phyloP scores from a whole-genome alignment of 2,888 invertebrate species.

The Diadegma fenestrale region DNA sequence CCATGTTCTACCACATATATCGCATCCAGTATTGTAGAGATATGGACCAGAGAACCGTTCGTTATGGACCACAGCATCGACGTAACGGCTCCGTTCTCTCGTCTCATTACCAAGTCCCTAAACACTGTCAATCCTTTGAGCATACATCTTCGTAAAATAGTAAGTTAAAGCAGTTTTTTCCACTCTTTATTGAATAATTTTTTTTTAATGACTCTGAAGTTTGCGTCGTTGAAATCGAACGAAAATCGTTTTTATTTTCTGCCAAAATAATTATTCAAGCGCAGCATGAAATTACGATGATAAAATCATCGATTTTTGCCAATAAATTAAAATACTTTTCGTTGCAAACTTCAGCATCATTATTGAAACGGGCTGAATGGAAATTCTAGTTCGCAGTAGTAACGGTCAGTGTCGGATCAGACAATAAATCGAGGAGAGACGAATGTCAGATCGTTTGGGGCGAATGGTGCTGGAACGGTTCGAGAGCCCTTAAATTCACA shows the following conservation, averaged over 20 bases:
- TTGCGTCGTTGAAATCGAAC: too few relatives aligned
- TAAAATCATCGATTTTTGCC: too few relatives aligned
- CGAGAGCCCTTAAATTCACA: conserved; percentile 34
- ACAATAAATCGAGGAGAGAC: background rate
- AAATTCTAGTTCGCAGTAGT: background rate
- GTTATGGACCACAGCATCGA: conserved; percentile 63
- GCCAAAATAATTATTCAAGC: too few relatives aligned
- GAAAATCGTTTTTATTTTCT: too few relatives aligned
- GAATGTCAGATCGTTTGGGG: conserved; percentile 46
- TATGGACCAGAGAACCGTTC: conserved; percentile 45
- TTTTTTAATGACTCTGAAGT: too few relatives aligned
- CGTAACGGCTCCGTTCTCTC: conserved; percentile 49
- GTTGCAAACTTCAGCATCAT: too few relatives aligned
- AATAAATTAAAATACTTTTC: too few relatives aligned
- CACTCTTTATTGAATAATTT: too few relatives aligned
- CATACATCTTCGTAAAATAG: conserved; percentile 16
- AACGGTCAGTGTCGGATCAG: background rate
- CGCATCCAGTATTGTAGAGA: conserved; percentile 36
- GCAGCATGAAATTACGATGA: too few relatives aligned
- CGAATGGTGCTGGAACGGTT: conserved; percentile 43
- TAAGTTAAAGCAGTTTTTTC: too few relatives aligned
- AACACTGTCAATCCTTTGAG: conserved; percentile 38
- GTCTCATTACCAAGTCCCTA: conserved; percentile 63
- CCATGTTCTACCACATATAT: conserved; percentile 37
- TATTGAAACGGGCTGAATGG: too few relatives aligned